Evolutionary conservation across 1,140 invertebrate genomes (phyloP).

Genomic region (Phymorhynchus buccinoides): DNA sequence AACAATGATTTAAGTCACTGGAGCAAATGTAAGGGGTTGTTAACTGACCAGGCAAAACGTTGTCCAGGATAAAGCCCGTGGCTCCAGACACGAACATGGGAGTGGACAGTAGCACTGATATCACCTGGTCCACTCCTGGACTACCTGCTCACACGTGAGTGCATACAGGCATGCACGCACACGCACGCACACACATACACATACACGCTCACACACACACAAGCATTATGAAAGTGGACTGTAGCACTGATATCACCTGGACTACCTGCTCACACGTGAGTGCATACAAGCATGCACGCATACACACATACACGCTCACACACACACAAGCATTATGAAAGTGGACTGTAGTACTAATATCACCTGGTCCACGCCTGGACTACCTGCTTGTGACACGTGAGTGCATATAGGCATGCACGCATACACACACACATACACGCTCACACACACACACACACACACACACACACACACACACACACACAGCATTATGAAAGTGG

Average conservation of each 20-base stretch:
- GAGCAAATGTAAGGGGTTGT: no score
- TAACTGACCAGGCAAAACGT: conserved; percentile 85
- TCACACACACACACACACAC: no score
- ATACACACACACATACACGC: conserved; percentile 31
- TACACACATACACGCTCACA: no score
- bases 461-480: no score
- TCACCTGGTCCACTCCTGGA: conserved; percentile 79
- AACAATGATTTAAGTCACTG: no score
- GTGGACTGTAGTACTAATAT: conserved; percentile 86
- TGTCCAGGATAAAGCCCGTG: conserved; percentile 86
- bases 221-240: conserved; percentile 90
- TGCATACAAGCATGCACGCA: no score
- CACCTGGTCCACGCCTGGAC: conserved; percentile 76
- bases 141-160: conserved; percentile 62
- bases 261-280: conserved; percentile 61
- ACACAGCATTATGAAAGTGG: conserved; percentile 77
- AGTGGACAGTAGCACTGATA: conserved; percentile 86
- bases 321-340: no score
- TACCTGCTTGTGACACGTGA: no score
- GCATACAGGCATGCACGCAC: no score
- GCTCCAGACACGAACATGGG: conserved; percentile 88
- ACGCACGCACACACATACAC: no score
- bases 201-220: no score
- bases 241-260: conserved; percentile 82
- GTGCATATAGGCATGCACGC: no score